Evolutionary conservation across 2,888 invertebrate genomes (phyloP).

Genomic region (Caenorhabditis uteleia): DNA sequence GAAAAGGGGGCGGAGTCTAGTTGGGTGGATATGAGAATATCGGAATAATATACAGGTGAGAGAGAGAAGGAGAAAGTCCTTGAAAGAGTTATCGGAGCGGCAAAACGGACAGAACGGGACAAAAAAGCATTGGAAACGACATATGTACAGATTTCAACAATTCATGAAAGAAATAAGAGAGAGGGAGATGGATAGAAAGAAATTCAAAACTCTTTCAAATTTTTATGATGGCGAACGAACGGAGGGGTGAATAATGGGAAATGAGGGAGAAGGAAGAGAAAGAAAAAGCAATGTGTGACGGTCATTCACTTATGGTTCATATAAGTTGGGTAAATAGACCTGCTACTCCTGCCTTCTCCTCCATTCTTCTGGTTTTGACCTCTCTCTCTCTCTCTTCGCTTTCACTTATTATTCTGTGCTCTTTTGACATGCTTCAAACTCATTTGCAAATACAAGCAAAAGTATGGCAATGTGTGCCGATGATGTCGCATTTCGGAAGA

Average conservation of each 20-base stretch:
- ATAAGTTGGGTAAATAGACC: slow-evolving; percentile 34
- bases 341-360: too few species aligned
- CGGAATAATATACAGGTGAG: too few species aligned
- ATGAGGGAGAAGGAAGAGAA: slow-evolving; percentile 6
- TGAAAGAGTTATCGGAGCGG: background rate
- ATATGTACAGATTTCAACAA: background rate
- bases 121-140: background rate
- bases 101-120: too few species aligned
- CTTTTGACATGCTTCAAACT: too few species aligned
- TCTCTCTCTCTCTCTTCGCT: too few species aligned
- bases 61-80: background rate
- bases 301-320: slow-evolving; percentile 38
- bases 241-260: slow-evolving; percentile 7
- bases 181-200: slow-evolving; percentile 14
- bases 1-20: too few species aligned
- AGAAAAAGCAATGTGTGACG: slow-evolving; percentile 10
- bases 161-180: slow-evolving; percentile 1
- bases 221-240: too few species aligned
- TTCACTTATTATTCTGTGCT: too few species aligned
- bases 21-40: too few species aligned
- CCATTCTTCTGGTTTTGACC: too few species aligned
- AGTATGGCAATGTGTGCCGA: too few species aligned
- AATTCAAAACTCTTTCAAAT: slow-evolving; percentile 13
- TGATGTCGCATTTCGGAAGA: background rate
- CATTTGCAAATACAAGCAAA: too few species aligned